phyloP scores from a whole-genome alignment of 2,797 vertebrate species.

The Dendrocincla tyrannina region DNA sequence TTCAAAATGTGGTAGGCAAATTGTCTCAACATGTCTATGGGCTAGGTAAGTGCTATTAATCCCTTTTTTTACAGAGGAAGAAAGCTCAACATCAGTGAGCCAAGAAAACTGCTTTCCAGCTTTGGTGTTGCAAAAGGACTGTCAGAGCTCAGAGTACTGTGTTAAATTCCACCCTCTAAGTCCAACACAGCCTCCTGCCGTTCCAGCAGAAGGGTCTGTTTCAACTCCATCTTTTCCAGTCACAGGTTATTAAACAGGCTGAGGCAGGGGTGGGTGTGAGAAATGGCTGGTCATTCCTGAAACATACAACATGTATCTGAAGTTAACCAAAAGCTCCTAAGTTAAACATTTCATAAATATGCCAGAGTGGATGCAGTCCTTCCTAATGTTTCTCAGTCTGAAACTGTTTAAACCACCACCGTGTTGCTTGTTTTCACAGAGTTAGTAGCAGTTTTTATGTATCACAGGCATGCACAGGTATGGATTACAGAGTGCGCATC shows the following conservation, averaged over 20 bases:
- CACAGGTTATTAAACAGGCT: background rate
- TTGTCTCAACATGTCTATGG: constrained; percentile 24
- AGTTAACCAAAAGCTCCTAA: background rate
- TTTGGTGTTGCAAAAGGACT: background rate
- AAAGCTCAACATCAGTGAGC: background rate
- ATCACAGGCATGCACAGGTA: background rate
- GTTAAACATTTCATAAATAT: background rate
- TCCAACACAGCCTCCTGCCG: background rate
- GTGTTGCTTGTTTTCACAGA: background rate
- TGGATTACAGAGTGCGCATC: background rate
- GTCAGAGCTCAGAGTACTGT: background rate
- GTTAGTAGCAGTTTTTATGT: background rate
- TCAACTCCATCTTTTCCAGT: background rate
- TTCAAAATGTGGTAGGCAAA: constrained; percentile 2
- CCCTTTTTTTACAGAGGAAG: background rate
- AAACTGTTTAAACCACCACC: background rate
- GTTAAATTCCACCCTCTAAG: background rate
- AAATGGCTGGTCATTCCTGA: background rate
- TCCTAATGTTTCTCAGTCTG: background rate
- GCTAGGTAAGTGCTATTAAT: constrained; percentile 27
- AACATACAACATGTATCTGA: background rate
- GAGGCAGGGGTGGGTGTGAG: background rate
- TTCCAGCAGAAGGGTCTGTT: background rate
- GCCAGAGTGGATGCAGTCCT: background rate
- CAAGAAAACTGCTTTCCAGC: background rate